phyloP scores from a whole-genome alignment of 2,888 invertebrate genomes.

The Platerodrilus igneus region DNA sequence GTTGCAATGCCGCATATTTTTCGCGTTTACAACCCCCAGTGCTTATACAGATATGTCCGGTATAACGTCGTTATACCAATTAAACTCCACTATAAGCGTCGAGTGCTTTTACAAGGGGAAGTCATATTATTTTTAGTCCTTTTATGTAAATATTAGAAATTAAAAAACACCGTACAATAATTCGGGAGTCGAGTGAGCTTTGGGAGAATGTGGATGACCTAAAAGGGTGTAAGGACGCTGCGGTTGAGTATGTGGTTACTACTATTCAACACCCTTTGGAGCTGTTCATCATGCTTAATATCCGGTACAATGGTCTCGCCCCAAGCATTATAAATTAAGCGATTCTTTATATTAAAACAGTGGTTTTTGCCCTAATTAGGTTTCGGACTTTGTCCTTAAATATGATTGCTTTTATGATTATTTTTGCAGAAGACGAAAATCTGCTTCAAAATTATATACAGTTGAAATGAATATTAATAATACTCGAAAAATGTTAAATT shows the following conservation, averaged over 20 bases:
- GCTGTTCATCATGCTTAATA: conserved; percentile 17
- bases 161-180: not conserved
- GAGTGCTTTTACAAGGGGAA: not conserved
- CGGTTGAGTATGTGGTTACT: conserved; percentile 23
- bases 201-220: conserved; percentile 10
- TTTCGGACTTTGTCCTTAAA: too few relatives aligned
- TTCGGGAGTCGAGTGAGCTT: not conserved
- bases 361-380: too few relatives aligned
- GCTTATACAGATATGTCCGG: conserved; percentile 5
- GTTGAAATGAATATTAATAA: too few relatives aligned
- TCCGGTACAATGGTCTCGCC: conserved; percentile 15
- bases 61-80: conserved; percentile 12
- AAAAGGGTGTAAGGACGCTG: conserved; percentile 9
- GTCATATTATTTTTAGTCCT: not conserved
- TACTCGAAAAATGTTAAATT: too few relatives aligned
- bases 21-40: conserved; percentile 13
- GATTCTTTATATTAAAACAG: too few relatives aligned
- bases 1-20: conserved; percentile 15
- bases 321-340: conserved; percentile 15
- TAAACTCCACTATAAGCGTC: conserved; percentile 3
- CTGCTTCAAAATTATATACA: too few relatives aligned
- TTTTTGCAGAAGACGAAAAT: too few relatives aligned
- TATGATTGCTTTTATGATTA: too few relatives aligned
- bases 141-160: not conserved
- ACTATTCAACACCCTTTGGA: conserved; percentile 22